Percentiles rank a stretch among this genome's conserved stretches.
Conservation (phyloP, 2,797 vertebrate species). For the Gambusia yucatana region DNA sequence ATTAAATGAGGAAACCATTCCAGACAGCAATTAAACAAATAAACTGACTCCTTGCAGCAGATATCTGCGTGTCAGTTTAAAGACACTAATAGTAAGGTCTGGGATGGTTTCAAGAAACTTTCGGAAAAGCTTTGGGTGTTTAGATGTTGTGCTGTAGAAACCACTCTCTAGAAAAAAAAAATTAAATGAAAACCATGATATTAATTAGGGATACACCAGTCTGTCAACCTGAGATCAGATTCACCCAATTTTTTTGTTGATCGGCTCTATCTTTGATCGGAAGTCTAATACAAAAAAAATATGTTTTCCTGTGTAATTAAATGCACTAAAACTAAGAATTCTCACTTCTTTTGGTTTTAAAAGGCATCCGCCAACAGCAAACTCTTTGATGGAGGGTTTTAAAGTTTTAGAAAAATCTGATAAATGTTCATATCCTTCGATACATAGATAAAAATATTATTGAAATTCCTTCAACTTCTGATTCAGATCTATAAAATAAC, state of each 20-base stretch:
- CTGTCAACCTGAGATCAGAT: neutral
- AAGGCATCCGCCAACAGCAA: neutral
- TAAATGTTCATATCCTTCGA: neutral
- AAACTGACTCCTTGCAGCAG: constrained; percentile 40
- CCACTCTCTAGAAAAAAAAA: neutral
- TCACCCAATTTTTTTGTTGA: neutral
- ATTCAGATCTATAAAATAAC: neutral
- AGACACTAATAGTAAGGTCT: constrained; percentile 44
- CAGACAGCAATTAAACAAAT: constrained; percentile 63
- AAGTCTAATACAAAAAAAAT: neutral
- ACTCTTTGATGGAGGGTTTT: neutral
- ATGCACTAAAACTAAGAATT: neutral
- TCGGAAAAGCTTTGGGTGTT: constrained; percentile 1
- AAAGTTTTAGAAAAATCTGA: neutral
- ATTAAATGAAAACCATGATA: neutral
- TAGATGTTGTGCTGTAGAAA: constrained; percentile 8
- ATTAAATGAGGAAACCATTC: constrained; percentile 72
- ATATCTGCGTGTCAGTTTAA: constrained; percentile 44
- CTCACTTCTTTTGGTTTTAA: neutral
- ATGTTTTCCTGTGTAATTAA: neutral
- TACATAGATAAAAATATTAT: neutral
- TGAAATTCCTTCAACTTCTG: neutral
- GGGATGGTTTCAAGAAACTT: constrained; percentile 19
- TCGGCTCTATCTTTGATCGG: neutral
- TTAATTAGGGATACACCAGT: neutral